Evolutionary conservation across 2,888 invertebrate genomes (phyloP), one percentile per base, ranked within the genome.

Genomic region (Meloe dianella): DNA sequence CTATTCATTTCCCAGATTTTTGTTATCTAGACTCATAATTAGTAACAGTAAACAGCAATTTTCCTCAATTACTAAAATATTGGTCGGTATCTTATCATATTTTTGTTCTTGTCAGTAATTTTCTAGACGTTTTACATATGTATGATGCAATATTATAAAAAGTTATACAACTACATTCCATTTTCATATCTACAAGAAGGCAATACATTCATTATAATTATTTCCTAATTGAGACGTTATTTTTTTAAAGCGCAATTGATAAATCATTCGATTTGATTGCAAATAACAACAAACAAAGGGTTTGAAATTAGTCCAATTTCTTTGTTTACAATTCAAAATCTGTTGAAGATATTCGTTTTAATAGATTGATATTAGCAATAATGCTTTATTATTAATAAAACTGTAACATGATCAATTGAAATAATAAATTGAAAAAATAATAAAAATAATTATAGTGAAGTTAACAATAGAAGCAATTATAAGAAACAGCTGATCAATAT

Each of bases 381-480:
- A 22, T 20, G 22, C 20, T 9, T 3, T 20, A 51, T 20, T 51
- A 22, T 51, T 9, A 22, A 2, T 20, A 51, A 51, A 22, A 22
- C 8, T 51, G 9, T 9, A 51, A 51, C 1, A 51, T 2, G 3
- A 22, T 22, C 22, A 22, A 22, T 22, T 51, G 10, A 22, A 51
- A 51, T 35, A 58, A 17, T 27, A 17, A 17, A 12, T 32, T 22
- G 20, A 0, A 32, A 9, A 17, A 57, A 29, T 41, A 20, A 22
- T 22, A n/a, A 41, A 9, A 20, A 51, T 35, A 58, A 29, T 29
- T 9, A 12, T 60, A n/a, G 22, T 57, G 57, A 57, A 32, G 61
- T 41, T 51, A 60, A 38, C 27, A 61, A 56, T 57, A 47, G 63
- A 62, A 66, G 51, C 62, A 66, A 62, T 59, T 66, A 59, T 5